Base-by-base conservation (phyloP, 2,888 invertebrate species). In the Dicyrtomina minuta region DNA sequence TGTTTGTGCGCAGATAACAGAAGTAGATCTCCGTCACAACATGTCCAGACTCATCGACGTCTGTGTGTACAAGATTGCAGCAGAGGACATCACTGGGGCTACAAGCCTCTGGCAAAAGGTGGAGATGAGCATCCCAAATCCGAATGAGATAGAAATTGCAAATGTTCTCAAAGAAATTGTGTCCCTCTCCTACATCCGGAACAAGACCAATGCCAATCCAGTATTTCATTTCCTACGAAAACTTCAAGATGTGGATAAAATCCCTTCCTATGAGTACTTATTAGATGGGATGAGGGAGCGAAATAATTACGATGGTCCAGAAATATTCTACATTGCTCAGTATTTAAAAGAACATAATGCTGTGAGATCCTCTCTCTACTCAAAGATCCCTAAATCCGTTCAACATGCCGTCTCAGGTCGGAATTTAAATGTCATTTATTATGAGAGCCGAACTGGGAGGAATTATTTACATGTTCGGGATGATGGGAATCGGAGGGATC, bases 311-410 rank as follows among this genome's bases (percentile, higher is more conserved):
- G 27, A 68, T 22, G 67, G 67, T 8, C n/a, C 49, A 12, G 49
- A 26, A 15, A 59, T 67, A n/a, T 67, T 67, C 20, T 26, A 59
- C 49, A 67, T 67, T 33, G 67, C 68, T 22, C 68, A 68, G 20
- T 68, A 68, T 24, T 39, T 68, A 2, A 68, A 68, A n/a, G 68
- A 68, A 22, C 68, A 68, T 51, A 68, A 68, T 49, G 43, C 68
- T 1, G 53, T 68, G n/a, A 49, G 68, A 8, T 59, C 59, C 17
- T 49, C 56, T 8, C 20, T 49, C 26, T 68, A 59, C 41, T 59
- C 68, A 43, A 41, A 49, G 33, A 68, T 68, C 43, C 68, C 68
- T 4, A 68, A 68, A n/a, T 51, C 51, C 17, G 68, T 68, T 15
- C 68, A 68, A 33, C 39, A 27, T 53, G 68, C 68, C 24, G 46